Conservation (phyloP, 2,797 vertebrate species). For the Ptychobarbus kaznakovi region DNA sequence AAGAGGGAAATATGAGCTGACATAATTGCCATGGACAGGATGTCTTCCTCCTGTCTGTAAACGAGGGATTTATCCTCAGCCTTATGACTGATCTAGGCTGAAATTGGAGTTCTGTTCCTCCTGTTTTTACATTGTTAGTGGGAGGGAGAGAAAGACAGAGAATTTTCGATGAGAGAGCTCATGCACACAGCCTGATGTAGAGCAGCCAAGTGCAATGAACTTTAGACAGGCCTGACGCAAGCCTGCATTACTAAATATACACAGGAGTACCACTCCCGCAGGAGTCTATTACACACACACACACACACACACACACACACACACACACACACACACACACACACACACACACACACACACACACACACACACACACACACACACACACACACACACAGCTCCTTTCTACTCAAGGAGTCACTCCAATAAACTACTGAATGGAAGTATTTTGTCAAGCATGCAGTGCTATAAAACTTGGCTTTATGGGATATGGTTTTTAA, state of each 20-base stretch:
- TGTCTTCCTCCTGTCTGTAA: slow-evolving; percentile 1
- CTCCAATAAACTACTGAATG: slow-evolving; percentile 39
- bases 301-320: slow-evolving; percentile 28
- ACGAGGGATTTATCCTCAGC: slow-evolving; percentile 18
- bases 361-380: slow-evolving; percentile 6
- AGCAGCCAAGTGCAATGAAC: slow-evolving; percentile 68
- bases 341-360: slow-evolving; percentile 9
- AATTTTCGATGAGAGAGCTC: slow-evolving; percentile 56
- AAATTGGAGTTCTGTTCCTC: slow-evolving; percentile 15
- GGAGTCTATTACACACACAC: slow-evolving; percentile 42
- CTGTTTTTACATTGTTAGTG: slow-evolving; percentile 13
- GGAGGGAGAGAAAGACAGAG: slow-evolving; percentile 25
- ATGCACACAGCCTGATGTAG: slow-evolving; percentile 57
- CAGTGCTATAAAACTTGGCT: slow-evolving; percentile 6
- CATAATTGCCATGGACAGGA: slow-evolving; percentile 10
- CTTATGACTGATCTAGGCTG: slow-evolving; percentile 24
- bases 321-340: slow-evolving; percentile 10
- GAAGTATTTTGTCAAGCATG: slow-evolving; percentile 13
- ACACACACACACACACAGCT: not conserved
- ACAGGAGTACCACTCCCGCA: slow-evolving; percentile 50
- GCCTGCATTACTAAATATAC: slow-evolving; percentile 64
- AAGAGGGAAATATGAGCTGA: not conserved
- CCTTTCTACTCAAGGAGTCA: slow-evolving; percentile 20
- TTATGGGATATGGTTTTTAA: slow-evolving; percentile 8
- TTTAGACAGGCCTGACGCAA: slow-evolving; percentile 60